Evolutionary conservation across 2,113 vertebrate genomes (phyloP).

Genomic region (Eptatretus burgeri): DNA sequence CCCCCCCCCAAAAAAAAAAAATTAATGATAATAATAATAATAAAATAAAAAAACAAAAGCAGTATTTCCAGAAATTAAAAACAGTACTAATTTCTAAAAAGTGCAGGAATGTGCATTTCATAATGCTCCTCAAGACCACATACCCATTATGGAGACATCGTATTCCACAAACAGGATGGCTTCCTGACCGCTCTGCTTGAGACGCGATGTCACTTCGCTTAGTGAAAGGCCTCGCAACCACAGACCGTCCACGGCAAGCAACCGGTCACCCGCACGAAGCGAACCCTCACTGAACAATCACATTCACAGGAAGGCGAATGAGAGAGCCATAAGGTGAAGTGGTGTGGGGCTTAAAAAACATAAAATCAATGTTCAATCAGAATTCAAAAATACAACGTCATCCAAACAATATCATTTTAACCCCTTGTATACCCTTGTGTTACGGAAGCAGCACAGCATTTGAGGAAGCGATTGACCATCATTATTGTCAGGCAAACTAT

Average conservation of each 20-base stretch:
- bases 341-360: too few relatives aligned
- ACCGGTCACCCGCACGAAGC: conserved; percentile 60
- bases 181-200: conserved; percentile 89
- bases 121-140: conserved; percentile 12
- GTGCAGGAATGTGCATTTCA: too few relatives aligned
- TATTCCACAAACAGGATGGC: conserved; percentile 74
- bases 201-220: conserved; percentile 73
- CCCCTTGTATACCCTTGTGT: conserved; percentile 11
- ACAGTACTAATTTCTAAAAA: too few relatives aligned
- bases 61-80: too few relatives aligned
- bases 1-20: too few relatives aligned
- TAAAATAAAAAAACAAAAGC: too few relatives aligned
- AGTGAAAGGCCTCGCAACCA: conserved; percentile 61
- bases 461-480: conserved; percentile 10
- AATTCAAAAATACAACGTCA: conserved; percentile 14
- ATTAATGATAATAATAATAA: too few relatives aligned
- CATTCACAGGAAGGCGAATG: too few relatives aligned
- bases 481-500: too few relatives aligned
- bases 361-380: too few relatives aligned
- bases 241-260: conserved; percentile 82
- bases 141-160: conserved; percentile 83
- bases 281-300: conserved; percentile 47
- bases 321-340: too few relatives aligned
- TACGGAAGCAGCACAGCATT: conserved; percentile 12
- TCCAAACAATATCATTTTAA: conserved; percentile 4